Percentiles rank a stretch among this genome's conserved stretches.
Conservation (phyloP, 2,797 vertebrate genomes). For the Anableps anableps region DNA sequence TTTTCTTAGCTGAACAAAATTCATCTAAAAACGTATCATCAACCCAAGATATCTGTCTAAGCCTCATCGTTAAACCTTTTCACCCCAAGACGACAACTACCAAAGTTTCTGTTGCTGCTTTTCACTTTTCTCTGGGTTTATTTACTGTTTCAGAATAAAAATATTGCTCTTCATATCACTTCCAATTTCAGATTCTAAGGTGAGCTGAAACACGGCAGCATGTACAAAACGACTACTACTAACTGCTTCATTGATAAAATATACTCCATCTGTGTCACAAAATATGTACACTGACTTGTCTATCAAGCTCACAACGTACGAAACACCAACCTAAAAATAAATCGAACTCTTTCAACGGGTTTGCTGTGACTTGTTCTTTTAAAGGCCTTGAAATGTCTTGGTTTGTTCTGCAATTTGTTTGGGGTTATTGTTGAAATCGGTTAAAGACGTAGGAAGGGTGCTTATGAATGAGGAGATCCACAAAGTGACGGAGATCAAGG, state of each 20-base stretch:
- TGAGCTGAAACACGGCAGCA: slow-evolving; percentile 41
- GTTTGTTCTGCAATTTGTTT: neutral
- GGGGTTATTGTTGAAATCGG: neutral
- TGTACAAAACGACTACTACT: slow-evolving; percentile 41
- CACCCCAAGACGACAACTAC: neutral
- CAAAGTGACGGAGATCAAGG: neutral
- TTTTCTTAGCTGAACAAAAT: neutral
- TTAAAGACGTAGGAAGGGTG: neutral
- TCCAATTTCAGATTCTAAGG: slow-evolving; percentile 33
- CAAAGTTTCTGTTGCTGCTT: neutral
- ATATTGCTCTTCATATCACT: slow-evolving; percentile 57
- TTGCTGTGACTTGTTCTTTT: neutral
- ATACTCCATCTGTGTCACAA: slow-evolving; percentile 54
- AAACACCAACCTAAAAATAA: slow-evolving; percentile 30
- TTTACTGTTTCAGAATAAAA: slow-evolving; percentile 54
- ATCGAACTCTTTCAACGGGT: neutral
- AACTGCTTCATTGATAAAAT: slow-evolving; percentile 53
- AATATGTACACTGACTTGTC: slow-evolving; percentile 42
- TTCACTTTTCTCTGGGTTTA: slow-evolving; percentile 2
- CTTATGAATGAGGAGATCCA: slow-evolving; percentile 19
- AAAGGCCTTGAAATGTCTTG: neutral
- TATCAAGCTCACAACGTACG: slow-evolving; percentile 12
- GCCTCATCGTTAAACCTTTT: neutral
- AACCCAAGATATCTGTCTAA: neutral
- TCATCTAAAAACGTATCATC: neutral